Evolutionary conservation across 2,113 vertebrate genomes (phyloP).

Genomic region (Symphodus melops): DNA sequence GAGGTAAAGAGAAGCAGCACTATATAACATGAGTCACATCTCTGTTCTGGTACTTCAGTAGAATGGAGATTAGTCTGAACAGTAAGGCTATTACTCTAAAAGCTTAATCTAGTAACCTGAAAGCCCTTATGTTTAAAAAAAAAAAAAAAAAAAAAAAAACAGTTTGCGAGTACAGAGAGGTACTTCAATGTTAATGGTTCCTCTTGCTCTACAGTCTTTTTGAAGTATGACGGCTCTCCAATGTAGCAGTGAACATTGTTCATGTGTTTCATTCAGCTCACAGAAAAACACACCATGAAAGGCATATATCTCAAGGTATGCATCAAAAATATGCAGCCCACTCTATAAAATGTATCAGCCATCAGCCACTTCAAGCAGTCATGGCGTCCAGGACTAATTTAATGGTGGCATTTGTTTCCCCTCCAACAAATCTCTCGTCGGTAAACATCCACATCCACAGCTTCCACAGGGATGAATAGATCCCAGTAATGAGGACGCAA

Average conservation of each 20-base stretch:
- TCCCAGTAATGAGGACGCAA: conserved; percentile 59
- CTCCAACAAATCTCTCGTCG: conserved; percentile 53
- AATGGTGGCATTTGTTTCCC: conserved; percentile 40
- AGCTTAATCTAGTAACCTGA: conserved; percentile 16
- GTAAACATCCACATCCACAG: conserved; percentile 51
- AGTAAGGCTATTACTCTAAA: conserved; percentile 23
- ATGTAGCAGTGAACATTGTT: not conserved
- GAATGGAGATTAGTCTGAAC: conserved; percentile 21
- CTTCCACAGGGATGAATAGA: conserved; percentile 59
- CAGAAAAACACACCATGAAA: not conserved
- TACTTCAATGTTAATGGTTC: not conserved
- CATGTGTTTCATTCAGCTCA: not conserved
- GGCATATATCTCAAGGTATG: not conserved
- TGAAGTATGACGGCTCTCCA: not conserved
- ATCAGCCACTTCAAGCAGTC: conserved; percentile 10
- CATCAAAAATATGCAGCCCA: not conserved
- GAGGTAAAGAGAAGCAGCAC: not conserved
- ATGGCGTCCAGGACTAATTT: conserved; percentile 21
- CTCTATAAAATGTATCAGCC: conserved; percentile 8
- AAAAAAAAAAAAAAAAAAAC: conserved; percentile 7
- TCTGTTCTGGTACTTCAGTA: conserved; percentile 16
- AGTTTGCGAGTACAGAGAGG: not conserved
- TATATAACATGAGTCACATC: not conserved
- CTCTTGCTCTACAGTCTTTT: not conserved
- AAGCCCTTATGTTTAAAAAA: not conserved